Evolutionary conservation across 2,797 vertebrate genomes (phyloP), one percentile per base, ranked within the genome.

Genomic region (Chloroceryle inda): DNA sequence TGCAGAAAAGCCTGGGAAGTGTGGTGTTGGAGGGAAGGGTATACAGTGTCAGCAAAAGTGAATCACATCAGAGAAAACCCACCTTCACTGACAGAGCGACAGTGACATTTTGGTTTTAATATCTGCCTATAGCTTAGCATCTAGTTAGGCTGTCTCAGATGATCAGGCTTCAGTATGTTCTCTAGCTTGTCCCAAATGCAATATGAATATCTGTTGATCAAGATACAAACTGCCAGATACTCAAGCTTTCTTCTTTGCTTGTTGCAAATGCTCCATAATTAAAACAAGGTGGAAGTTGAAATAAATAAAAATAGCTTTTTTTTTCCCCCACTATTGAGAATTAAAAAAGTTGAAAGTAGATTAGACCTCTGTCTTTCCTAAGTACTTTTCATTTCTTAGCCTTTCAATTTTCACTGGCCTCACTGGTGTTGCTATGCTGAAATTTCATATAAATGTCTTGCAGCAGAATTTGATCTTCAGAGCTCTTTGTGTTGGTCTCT

Each of bases 371-470:
- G 19, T 76, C 31, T 83, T 61, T 67, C 6, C 38, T 75, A 31
- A 61, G n/a, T 62, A 31, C 26, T 71, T 77, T 33, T 53, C 0
- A 15, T 89, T 92, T 85, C 66, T 77, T 66, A 73, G n/a, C 58
- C 6, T 63, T 76, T 88, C 31, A 33, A 18, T 75, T 91, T 88
- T 74, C 27, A 26, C 42, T 89, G 0, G 4, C 42, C 42, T 84
- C 61, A 59, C 11, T 55, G n/a, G 14, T 55, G 35, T 78, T 89
- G 66, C 53, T 75, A 0, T 40, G 49, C 44, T 90, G 62, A 76
- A 91, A 62, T 92, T 92, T 29, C 75, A 40, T 75, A 47, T 38
- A 75, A 86, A 94, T 81, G 37, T 81, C 76, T 89, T 31, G 21
- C 0, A 13, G 85, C 73, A 83, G n/a, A 69, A 75, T 85, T 56